Percentiles rank a stretch among this genome's conserved stretches.
These are phyloP conservation scores for Plestiodon gilberti DNA, from an alignment of 2,113 vertebrate genomes.

Conservation along the genomic window DNA sequence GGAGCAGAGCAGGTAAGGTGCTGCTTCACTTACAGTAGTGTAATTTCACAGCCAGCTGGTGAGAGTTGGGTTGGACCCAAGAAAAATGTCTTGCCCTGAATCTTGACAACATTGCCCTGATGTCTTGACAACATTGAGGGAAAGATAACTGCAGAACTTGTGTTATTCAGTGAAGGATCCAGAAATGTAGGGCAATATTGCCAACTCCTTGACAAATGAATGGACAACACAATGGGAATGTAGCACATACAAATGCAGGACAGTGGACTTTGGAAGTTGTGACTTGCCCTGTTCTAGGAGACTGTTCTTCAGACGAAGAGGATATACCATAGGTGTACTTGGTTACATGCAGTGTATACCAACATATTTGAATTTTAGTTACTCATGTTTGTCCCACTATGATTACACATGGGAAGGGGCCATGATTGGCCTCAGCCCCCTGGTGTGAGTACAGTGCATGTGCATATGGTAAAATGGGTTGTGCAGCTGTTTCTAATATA, in stretches of 20 bases:
- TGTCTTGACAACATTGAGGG: no score
- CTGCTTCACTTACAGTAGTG: no score
- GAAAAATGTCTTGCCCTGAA: no score
- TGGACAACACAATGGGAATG: neutral
- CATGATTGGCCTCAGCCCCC: neutral
- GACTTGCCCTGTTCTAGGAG: neutral
- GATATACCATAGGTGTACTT: neutral
- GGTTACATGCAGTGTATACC: neutral
- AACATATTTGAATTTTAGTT: neutral
- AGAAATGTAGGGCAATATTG: neutral
- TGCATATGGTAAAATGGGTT: neutral
- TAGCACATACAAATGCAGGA: neutral
- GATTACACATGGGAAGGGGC: neutral
- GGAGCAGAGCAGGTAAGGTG: no score
- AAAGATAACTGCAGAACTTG: no score
- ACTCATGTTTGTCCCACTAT: neutral
- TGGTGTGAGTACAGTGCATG: neutral
- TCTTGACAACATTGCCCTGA: no score
- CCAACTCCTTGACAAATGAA: neutral
- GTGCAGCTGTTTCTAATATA: neutral
- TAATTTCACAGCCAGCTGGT: no score
- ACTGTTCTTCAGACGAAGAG: neutral
- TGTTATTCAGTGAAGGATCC: no score
- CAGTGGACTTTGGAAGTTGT: neutral
- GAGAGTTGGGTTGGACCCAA: no score